Percentiles rank a stretch among this genome's conserved stretches.
Evolutionary conservation across 2,797 vertebrate genomes (phyloP).

Genomic region (Rhinogobio ventralis): DNA sequence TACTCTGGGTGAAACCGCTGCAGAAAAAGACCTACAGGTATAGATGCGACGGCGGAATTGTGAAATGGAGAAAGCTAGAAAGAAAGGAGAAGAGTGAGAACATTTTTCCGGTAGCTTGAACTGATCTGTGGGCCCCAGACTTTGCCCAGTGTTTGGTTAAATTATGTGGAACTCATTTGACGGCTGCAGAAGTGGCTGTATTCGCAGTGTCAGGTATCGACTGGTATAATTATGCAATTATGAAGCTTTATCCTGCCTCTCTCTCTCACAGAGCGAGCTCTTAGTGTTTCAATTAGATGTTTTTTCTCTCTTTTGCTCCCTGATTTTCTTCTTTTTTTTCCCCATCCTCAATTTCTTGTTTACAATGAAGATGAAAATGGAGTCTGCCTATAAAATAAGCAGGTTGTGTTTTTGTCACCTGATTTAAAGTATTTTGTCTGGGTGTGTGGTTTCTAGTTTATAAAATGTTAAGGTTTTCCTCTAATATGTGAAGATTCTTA

Average conservation of each 20-base stretch:
- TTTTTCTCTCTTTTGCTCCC: conserved; percentile 43
- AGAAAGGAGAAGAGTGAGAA: conserved; percentile 44
- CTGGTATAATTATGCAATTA: conserved; percentile 86
- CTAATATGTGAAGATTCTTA: not conserved
- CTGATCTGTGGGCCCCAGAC: conserved; percentile 69
- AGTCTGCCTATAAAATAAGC: conserved; percentile 48
- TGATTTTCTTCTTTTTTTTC: conserved; percentile 30
- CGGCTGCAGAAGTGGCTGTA: conserved; percentile 72
- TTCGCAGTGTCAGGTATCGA: conserved; percentile 82
- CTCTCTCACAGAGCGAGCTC: conserved; percentile 60
- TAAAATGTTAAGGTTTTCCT: not conserved
- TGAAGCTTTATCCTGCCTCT: conserved; percentile 79
- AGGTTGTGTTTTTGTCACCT: conserved; percentile 46
- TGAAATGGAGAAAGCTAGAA: conserved; percentile 56
- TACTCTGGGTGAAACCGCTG: not conserved
- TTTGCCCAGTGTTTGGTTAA: conserved; percentile 82
- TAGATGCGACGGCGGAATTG: conserved; percentile 18
- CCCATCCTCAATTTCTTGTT: conserved; percentile 31
- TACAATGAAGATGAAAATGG: conserved; percentile 47
- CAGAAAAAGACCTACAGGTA: conserved; percentile 8
- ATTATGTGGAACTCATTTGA: conserved; percentile 84
- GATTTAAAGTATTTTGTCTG: conserved; percentile 40
- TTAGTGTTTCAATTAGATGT: conserved; percentile 75
- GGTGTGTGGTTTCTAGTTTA: not conserved
- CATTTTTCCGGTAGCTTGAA: conserved; percentile 68